Base-by-base conservation (phyloP, 1,140 invertebrate species). In the Drosophila obscura region DNA sequence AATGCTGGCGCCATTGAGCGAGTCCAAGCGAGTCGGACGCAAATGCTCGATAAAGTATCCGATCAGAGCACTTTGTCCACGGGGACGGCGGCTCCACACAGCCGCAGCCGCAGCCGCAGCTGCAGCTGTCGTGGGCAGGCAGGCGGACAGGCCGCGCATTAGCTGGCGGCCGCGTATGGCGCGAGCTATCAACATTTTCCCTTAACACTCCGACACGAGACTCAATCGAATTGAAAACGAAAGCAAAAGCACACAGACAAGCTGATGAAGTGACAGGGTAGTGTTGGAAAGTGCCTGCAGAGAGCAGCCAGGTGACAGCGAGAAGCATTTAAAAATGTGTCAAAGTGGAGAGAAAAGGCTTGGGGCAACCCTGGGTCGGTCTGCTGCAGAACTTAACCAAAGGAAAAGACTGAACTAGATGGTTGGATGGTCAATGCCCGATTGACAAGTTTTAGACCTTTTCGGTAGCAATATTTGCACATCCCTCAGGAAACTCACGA, bases 261-360 rank as follows among this genome's bases (percentile, higher is more conserved):
- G 58, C 45, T 80, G 82, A 87, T 85, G 78, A 85, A 87, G 82
- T 85, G 82, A 85, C 77, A 72, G 73, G 24, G 7, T 35, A 64
- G 60, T 50, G 66, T 69, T 72, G 46, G 16, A 51, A 61, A 66
- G 15, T 24, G 22, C 22, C 22, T 24, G 22, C 22, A 4, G 22
- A 24, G 22, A 24, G 19, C 19, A 19, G 19, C 1, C 19, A 19
- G 19, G 19, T 19, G 19, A 19, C 19, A 19, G 19, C 19, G 19
- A 1, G 19, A 19, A 19, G 19, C 19, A 19, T 19, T 19, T 19
- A 1, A 1, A 24, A 24, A 24, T 24, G 16, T 16, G 16, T 24
- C 22, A 24, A 1, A 24, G 2, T 4, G 22, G 4, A 24, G 4
- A 24, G 22, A 24, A 24, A 2, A 4, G 22, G 22, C n/a, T n/a